A percentile compares a stretch with the other conserved stretches of the same genome.
Conservation (phyloP, 2,888 invertebrate genomes). For the Mesorhabditis sp. region DNA sequence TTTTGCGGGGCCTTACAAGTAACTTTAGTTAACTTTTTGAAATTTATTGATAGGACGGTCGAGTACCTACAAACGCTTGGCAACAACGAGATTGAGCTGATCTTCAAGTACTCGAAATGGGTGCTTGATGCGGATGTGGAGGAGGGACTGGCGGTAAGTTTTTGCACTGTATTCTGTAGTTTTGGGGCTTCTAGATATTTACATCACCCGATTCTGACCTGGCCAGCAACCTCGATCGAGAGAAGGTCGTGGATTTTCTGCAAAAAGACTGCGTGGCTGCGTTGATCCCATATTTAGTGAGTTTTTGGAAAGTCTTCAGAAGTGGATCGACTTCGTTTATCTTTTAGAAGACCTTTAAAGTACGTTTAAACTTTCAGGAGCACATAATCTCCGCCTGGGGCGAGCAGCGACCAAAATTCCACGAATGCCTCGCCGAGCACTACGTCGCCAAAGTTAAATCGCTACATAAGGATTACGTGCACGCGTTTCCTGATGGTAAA, state of each 20-base stretch:
- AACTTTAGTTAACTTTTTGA: conserved; percentile 60
- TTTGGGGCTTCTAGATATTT: conserved; percentile 66
- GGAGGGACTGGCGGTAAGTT: conserved; percentile 73
- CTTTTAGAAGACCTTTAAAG: too few species aligned
- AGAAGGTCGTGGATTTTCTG: conserved; percentile 82
- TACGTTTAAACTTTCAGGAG: conserved; percentile 64
- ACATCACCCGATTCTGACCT: conserved; percentile 75
- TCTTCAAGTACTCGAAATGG: conserved; percentile 90
- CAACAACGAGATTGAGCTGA: conserved; percentile 76
- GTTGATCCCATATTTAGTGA: conserved; percentile 80
- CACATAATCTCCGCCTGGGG: conserved; percentile 86
- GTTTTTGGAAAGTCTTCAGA: conserved; percentile 24
- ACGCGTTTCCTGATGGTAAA: conserved; percentile 56
- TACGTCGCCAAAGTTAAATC: conserved; percentile 73
- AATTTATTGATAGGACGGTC: conserved; percentile 79
- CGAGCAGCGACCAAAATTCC: conserved; percentile 78
- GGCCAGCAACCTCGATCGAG: conserved; percentile 82
- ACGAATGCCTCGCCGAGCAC: conserved; percentile 83
- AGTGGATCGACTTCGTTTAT: too few species aligned
- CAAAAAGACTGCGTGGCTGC: conserved; percentile 73
- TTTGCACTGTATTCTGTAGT: conserved; percentile 15
- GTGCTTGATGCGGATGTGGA: conserved; percentile 80
- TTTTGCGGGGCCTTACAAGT: conserved; percentile 18
- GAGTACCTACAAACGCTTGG: conserved; percentile 67
- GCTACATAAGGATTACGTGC: conserved; percentile 59